These are phyloP conservation scores for Hecatera dysodea DNA, from an alignment of 2,888 invertebrate species.

Conservation along the genomic window DNA sequence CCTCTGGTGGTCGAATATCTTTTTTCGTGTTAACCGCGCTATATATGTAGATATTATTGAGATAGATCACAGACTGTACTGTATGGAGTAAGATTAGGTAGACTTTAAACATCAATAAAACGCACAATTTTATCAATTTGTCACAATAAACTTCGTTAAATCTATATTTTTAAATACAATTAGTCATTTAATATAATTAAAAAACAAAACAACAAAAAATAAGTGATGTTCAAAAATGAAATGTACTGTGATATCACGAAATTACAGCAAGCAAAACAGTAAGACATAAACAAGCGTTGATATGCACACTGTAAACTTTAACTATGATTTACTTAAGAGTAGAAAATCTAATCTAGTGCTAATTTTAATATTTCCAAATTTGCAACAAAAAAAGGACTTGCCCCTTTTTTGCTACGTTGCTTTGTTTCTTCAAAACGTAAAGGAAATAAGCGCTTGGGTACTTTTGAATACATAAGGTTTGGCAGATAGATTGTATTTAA, in stretches of 20 bases:
- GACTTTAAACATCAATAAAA: conserved; percentile 17
- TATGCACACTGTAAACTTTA: conserved; percentile 44
- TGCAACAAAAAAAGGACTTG: too few relatives aligned
- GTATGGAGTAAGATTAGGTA: background rate
- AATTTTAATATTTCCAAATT: too few relatives aligned
- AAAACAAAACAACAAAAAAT: background rate
- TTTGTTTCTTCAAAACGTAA: too few relatives aligned
- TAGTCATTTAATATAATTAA: background rate
- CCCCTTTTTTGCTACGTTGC: too few relatives aligned
- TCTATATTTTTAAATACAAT: background rate
- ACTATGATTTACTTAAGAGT: too few relatives aligned
- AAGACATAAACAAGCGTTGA: conserved; percentile 57
- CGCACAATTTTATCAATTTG: background rate
- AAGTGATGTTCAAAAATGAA: conserved; percentile 44
- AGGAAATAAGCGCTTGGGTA: too few relatives aligned
- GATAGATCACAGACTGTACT: background rate
- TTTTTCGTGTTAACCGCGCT: conserved; percentile 6
- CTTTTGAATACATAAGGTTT: too few relatives aligned
- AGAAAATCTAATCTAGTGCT: too few relatives aligned
- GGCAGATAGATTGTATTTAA: too few relatives aligned
- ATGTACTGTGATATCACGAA: conserved; percentile 52
- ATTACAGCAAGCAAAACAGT: conserved; percentile 68
- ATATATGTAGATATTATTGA: background rate
- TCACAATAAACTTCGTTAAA: background rate
- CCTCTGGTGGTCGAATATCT: background rate